Evolutionary conservation across 2,113 vertebrate species (phyloP).

Genomic region (Equus przewalskii): DNA sequence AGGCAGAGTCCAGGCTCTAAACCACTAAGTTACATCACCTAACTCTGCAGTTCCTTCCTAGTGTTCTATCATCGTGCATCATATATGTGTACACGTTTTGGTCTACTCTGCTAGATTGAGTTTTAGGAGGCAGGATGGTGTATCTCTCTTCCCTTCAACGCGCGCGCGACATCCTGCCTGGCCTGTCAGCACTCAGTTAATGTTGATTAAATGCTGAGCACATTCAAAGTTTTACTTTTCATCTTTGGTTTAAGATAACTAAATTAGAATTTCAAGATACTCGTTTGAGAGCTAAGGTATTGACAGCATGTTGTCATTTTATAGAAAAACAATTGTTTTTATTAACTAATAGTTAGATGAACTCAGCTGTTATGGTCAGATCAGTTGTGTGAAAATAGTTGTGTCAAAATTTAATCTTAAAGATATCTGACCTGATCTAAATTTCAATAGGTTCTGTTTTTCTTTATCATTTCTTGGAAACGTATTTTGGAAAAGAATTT

Average conservation of each 20-base stretch:
- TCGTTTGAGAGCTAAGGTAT: conserved; percentile 39
- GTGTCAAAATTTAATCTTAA: conserved; percentile 23
- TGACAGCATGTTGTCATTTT: conserved; percentile 12
- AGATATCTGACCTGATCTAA: background rate
- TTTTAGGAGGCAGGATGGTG: background rate
- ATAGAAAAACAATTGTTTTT: background rate
- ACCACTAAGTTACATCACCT: background rate
- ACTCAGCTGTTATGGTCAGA: conserved; percentile 2
- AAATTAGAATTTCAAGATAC: conserved; percentile 46
- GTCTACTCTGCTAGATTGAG: background rate
- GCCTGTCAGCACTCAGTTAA: background rate
- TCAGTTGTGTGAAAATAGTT: background rate
- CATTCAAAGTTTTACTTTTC: background rate
- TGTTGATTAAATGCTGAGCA: background rate
- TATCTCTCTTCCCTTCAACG: background rate
- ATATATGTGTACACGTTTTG: background rate
- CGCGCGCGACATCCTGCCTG: background rate
- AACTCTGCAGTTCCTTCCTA: background rate
- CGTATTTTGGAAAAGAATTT: conserved; percentile 13
- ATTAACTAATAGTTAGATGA: conserved; percentile 13
- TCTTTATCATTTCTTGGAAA: background rate
- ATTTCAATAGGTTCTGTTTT: conserved; percentile 36
- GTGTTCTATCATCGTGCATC: background rate
- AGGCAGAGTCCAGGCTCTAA: background rate
- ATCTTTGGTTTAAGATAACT: background rate